Evolutionary conservation across 2,888 invertebrate genomes (phyloP), one percentile per base, ranked within the genome.

Genomic region (Elgonia sp.): DNA sequence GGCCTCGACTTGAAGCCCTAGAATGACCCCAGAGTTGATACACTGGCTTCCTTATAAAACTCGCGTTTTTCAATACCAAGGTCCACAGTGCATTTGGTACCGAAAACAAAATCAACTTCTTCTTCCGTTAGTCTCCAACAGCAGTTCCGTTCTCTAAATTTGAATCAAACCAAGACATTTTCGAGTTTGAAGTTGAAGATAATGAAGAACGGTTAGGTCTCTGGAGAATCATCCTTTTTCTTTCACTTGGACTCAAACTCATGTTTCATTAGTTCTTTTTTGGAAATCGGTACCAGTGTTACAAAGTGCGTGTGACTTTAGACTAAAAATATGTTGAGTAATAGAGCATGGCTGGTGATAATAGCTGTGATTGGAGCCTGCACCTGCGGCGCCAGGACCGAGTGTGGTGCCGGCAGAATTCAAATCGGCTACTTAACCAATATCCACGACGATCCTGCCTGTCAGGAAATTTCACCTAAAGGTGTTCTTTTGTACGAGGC

Each of bases 31-130:
- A 91, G 90, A 89, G 90, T 92, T 90, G 90, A 89, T 90, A 89
- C 88, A 90, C 84, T 90, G 92, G 93, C 93, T 93, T 93, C 92
- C 91, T 91, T 94, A 93, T 94, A 94, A 93, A 93, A 92, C 92
- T 90, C 79, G 88, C 57, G 84, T 57, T 91, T 92, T 92, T 93
- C 92, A 93, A 92, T 93, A 93, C 91, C 93, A 94, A 93, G 92
- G 92, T 93, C 89, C 90, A 91, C 91, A 93, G 91, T 93, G 73
- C 70, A 72, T 84, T 75, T 63, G 55, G 88, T 88, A 69, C 40
- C 69, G 42, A 0, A 55, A 4, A 50, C n/a, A 70, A 62, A 46
- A 20, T 70, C 37, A 80, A 73, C 37, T 81, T 80, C 70, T 69
- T 67, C 5, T 62, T 65, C 8, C 1, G 7, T 14, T 14, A 39